Evolutionary conservation across 2,888 invertebrate genomes (phyloP).

Genomic region (Muschampia plurimacula): DNA sequence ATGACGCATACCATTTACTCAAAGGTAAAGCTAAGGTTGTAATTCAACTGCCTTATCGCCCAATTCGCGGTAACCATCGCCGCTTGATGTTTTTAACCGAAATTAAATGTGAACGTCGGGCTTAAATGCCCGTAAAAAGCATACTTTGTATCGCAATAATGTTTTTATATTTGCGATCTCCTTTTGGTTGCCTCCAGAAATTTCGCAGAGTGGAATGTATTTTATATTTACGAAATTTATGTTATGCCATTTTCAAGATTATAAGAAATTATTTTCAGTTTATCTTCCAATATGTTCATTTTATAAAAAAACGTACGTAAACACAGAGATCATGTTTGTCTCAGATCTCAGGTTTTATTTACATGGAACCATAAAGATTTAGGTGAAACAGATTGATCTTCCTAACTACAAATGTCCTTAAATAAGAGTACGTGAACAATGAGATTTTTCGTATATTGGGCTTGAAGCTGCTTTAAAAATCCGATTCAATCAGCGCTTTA

Average conservation of each 20-base stretch:
- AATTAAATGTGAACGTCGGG: conserved; percentile 52
- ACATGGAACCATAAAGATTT: no score
- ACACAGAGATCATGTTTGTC: no score
- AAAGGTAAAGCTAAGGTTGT: conserved; percentile 65
- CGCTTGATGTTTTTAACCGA: conserved; percentile 50
- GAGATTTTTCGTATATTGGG: no score
- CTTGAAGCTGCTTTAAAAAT: neutral
- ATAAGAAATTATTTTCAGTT: neutral
- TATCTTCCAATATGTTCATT: neutral
- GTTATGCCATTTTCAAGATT: neutral
- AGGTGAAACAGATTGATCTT: no score
- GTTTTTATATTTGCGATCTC: conserved; percentile 24
- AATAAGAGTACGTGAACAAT: no score
- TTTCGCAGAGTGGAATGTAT: neutral
- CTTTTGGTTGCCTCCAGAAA: conserved; percentile 4
- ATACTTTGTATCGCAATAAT: conserved; percentile 34
- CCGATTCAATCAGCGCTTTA: neutral
- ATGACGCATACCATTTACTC: conserved; percentile 77
- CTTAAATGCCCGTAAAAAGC: conserved; percentile 42
- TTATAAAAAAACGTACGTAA: neutral
- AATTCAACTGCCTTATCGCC: conserved; percentile 68
- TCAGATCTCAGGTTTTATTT: no score
- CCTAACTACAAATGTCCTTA: no score
- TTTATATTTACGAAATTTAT: conserved; percentile 5
- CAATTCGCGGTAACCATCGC: conserved; percentile 60